These are phyloP conservation scores for Rhagologus leucostigma DNA, from an alignment of 2,113 vertebrate genomes.

Conservation along the genomic window DNA sequence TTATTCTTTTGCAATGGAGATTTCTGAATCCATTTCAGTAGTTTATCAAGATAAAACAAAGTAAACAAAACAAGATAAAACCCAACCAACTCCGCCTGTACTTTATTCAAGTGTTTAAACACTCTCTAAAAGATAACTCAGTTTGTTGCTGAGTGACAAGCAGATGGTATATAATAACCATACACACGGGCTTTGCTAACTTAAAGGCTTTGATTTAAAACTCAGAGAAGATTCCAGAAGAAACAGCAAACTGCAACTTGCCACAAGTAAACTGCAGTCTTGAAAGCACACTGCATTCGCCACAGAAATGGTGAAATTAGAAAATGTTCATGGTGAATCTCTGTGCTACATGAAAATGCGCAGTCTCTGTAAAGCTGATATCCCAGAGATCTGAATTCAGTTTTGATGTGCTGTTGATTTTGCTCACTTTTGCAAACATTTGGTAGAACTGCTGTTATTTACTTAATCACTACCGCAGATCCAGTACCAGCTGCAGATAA, in stretches of 20 bases:
- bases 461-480: background rate
- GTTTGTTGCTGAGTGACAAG: background rate
- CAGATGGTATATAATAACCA: background rate
- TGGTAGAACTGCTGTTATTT: background rate
- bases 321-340: background rate
- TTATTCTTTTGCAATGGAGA: background rate
- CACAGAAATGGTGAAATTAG: background rate
- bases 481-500: background rate
- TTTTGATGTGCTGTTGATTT: background rate
- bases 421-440: background rate
- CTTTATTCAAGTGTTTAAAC: constrained; percentile 1
- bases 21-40: background rate
- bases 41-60: background rate
- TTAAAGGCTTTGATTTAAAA: background rate
- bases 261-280: background rate
- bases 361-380: background rate
- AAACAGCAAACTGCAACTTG: background rate
- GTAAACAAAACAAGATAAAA: constrained; percentile 21
- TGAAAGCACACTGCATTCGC: background rate
- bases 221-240: background rate
- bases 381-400: background rate
- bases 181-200: background rate
- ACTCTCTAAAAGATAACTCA: background rate
- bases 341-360: background rate
- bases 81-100: background rate